Evolutionary conservation across 1,140 invertebrate species (phyloP).

Genomic region (Zaprionus capensis): DNA sequence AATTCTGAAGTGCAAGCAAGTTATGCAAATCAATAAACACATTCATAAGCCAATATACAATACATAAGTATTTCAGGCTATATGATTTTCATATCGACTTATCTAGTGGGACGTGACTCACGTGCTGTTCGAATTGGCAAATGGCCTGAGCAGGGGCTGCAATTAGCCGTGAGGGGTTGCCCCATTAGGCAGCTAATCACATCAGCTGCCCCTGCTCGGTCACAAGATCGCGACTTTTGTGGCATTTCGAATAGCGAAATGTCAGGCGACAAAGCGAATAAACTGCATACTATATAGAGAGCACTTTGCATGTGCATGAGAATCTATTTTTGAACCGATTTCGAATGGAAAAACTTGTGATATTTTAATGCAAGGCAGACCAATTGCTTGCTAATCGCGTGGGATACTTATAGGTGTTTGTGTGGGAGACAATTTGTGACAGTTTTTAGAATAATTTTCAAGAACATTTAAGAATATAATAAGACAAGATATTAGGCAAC

Average conservation of each 20-base stretch:
- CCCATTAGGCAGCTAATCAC: constrained; percentile 44
- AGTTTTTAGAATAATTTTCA: background rate
- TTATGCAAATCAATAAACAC: constrained; percentile 76
- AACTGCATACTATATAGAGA: background rate
- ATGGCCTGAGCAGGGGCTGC: constrained; percentile 27
- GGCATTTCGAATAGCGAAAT: constrained; percentile 27
- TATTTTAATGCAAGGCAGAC: constrained; percentile 6
- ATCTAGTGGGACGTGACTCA: constrained; percentile 37
- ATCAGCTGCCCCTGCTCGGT: constrained; percentile 61
- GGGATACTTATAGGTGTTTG: background rate
- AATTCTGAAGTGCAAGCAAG: constrained; percentile 36
- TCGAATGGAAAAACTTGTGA: constrained; percentile 19
- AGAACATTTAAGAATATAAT: background rate
- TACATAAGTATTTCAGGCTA: constrained; percentile 48
- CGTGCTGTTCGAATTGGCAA: constrained; percentile 66
- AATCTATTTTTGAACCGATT: constrained; percentile 32
- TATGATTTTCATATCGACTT: constrained; percentile 69
- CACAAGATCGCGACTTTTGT: constrained; percentile 53
- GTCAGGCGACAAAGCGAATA: background rate
- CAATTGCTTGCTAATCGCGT: constrained; percentile 2
- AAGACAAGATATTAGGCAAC: background rate
- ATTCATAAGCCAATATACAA: constrained; percentile 34
- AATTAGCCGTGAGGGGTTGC: constrained; percentile 42
- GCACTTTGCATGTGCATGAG: constrained; percentile 21
- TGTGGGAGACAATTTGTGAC: background rate